Evolutionary conservation across 2,888 invertebrate genomes (phyloP).

Genomic region (Mactromeris polynyma): DNA sequence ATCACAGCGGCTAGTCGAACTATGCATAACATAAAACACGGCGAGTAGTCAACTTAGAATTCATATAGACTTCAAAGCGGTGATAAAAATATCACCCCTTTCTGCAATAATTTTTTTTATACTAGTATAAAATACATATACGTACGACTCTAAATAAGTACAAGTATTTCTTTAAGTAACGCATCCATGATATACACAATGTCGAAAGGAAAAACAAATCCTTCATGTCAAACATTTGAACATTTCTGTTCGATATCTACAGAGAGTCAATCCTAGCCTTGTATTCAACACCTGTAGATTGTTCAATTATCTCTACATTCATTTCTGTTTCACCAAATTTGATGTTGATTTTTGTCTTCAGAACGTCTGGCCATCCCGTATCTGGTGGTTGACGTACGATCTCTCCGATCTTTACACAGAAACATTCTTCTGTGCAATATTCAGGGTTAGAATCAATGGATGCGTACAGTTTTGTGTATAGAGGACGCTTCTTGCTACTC

Average conservation of each 20-base stretch:
- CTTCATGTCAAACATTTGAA: no score
- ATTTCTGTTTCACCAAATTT: constrained; percentile 65
- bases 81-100: no score
- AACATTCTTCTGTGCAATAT: constrained; percentile 55
- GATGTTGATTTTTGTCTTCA: constrained; percentile 57
- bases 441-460: constrained; percentile 56
- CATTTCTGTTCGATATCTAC: not conserved
- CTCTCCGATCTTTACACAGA: constrained; percentile 60
- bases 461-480: constrained; percentile 60
- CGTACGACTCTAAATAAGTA: no score
- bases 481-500: constrained; percentile 39
- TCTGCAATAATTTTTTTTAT: no score
- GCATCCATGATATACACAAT: no score
- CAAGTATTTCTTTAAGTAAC: no score
- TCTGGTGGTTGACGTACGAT: constrained; percentile 60
- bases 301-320: constrained; percentile 48
- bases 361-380: constrained; percentile 58
- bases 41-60: no score
- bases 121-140: no score
- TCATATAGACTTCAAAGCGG: no score
- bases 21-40: no score
- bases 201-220: no score
- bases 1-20: no score
- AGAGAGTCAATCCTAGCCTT: constrained; percentile 56
- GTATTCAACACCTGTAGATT: constrained; percentile 40